Conservation (phyloP, 2,113 vertebrate species). For the Dipodomys stephensi region DNA sequence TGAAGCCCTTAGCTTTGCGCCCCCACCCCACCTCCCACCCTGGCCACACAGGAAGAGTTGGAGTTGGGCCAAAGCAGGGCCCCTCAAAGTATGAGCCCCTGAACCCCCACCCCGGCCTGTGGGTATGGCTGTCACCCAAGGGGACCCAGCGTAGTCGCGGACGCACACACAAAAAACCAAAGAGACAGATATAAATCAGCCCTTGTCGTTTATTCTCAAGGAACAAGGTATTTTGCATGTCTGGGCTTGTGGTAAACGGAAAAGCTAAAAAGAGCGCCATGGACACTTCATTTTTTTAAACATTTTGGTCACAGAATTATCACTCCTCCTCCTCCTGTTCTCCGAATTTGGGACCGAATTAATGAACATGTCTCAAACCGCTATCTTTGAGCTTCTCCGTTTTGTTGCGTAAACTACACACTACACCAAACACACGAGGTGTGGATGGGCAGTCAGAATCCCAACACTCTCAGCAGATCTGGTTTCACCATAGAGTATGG, state of each 20-base stretch:
- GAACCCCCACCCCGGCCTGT: not conserved
- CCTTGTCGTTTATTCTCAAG: constrained; percentile 80
- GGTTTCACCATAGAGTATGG: not conserved
- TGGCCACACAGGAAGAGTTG: not conserved
- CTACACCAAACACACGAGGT: constrained; percentile 37
- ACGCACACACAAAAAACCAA: not conserved
- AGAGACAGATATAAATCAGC: constrained; percentile 44
- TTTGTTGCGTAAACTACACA: constrained; percentile 41
- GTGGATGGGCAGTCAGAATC: not conserved
- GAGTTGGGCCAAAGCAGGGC: not conserved
- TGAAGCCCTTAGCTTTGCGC: not conserved
- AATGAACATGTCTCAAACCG: not conserved
- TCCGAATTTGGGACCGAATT: constrained; percentile 17
- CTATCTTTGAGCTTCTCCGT: constrained; percentile 52
- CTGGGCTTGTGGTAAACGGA: constrained; percentile 33
- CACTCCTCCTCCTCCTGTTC: not conserved
- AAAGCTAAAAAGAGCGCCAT: constrained; percentile 58
- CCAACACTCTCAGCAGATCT: constrained; percentile 74
- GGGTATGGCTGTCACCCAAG: accelerated
- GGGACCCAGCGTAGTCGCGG: accelerated
- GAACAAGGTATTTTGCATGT: constrained; percentile 77
- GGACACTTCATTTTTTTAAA: constrained; percentile 28
- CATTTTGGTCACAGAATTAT: constrained; percentile 4
- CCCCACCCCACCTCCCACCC: not conserved
- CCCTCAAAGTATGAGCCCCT: not conserved